Percentiles rank a stretch among this genome's conserved stretches.
phyloP scores from a whole-genome alignment of 2,888 invertebrate genomes.

The Autographa pulchrina region DNA sequence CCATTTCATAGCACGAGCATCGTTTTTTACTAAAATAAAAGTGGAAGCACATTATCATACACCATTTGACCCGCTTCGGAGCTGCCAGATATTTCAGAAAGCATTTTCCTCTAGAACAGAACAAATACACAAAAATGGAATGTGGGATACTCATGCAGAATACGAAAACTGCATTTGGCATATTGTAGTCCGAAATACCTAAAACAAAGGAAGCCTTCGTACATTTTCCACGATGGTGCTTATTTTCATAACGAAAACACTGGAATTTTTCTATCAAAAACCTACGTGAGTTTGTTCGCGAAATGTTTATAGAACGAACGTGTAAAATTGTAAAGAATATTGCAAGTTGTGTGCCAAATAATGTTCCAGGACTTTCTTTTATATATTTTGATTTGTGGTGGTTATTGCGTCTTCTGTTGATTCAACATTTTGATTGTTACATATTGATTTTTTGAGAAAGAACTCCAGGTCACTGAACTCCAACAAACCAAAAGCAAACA shows the following conservation, averaged over 20 bases:
- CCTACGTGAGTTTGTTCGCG: constrained; percentile 16
- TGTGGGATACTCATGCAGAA: constrained; percentile 23
- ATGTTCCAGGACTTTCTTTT: constrained; percentile 16
- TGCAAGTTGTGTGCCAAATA: constrained; percentile 20
- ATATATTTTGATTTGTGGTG: constrained; percentile 17
- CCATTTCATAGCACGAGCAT: constrained; percentile 29
- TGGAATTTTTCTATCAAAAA: constrained; percentile 41
- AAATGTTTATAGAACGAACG: constrained; percentile 22
- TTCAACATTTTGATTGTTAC: background rate
- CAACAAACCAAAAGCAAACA: background rate
- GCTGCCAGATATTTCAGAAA: constrained; percentile 39
- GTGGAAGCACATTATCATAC: constrained; percentile 44
- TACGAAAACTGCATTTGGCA: constrained; percentile 42
- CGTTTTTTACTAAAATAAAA: constrained; percentile 32
- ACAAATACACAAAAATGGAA: constrained; percentile 44
- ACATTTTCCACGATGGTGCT: constrained; percentile 39
- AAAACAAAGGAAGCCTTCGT: constrained; percentile 51
- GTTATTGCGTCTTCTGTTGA: constrained; percentile 10
- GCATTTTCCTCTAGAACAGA: constrained; percentile 32
- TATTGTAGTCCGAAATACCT: constrained; percentile 47
- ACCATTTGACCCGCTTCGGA: constrained; percentile 36
- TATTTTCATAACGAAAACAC: constrained; percentile 51
- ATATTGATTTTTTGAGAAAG: too few species aligned
- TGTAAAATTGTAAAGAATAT: constrained; percentile 34
- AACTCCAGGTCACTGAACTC: background rate